Base-by-base conservation (phyloP, 2,797 vertebrate species). In the Etheostoma perlongum region DNA sequence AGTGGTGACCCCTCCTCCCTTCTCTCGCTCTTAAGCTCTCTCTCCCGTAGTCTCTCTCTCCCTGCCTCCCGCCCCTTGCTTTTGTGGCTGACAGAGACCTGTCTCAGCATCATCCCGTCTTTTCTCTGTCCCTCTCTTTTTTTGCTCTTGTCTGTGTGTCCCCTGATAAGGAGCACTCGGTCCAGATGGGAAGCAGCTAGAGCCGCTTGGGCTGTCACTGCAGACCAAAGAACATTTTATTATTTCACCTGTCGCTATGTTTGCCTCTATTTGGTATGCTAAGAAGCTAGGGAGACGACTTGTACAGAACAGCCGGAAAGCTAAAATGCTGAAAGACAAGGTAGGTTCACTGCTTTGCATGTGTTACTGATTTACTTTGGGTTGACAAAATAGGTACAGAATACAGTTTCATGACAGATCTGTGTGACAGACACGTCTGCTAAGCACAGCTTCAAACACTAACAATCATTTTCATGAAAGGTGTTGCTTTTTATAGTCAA, bases 201-300 rank as follows among this genome's bases (percentile, higher is more conserved):
- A 86, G 87, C 92, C 76, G 81, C 89, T 89, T 84, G 88, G 89
- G 91, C 87, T 74, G 82, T 85, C 89, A 68, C 49, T 19, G 77
- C 83, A 74, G 85, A 82, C 71, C 62, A 57, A 91, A 93, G 63
- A 89, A 79, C 90, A 72, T 89, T 30, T 30, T 84, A 89, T 33
- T 52, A 87, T 90, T 85, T 85, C 65, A 85, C 65, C 70, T 94
- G 79, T 87, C 82, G 89, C 88, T 90, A 98, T 99, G 97, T 97
- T 99, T 85, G 97, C 97, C 82, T 99, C 98, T 82, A 98, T 98
- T 92, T 98, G 97, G 96, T 98, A 98, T 82, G 98, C 97, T 92
- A 99, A 98, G 96, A 99, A 98, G 96, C 97, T 99, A 88, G 98
- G 97, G 88, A 97, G 96, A 92, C 95, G 97, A 93, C 97, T 98